A percentile compares a stretch with the other conserved stretches of the same genome.
phyloP scores from a whole-genome alignment of 2,888 invertebrate species.

The Mayetiola destructor region DNA sequence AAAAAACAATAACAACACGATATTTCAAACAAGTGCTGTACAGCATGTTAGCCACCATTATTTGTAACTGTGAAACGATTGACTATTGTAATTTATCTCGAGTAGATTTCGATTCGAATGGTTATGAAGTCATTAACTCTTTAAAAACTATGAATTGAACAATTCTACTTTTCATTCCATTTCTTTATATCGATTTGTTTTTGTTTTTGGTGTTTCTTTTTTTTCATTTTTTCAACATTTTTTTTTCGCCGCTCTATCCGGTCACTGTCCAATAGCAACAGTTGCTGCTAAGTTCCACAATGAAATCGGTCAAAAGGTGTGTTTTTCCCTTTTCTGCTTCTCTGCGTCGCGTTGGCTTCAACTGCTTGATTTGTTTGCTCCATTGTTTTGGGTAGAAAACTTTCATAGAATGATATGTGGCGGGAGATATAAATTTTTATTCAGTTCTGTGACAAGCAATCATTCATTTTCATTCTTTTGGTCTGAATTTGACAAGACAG shows the following conservation, averaged over 20 bases:
- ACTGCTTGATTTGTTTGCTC: background rate
- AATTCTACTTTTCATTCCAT: background rate
- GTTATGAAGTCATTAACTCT: constrained; percentile 12
- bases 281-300: background rate
- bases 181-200: background rate
- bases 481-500: background rate
- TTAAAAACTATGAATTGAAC: background rate
- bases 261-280: constrained; percentile 9
- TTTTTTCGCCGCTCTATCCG: too few species aligned
- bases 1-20: background rate
- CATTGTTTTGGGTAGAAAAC: background rate
- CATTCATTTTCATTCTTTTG: constrained; percentile 1
- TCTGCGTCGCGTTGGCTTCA: too few species aligned
- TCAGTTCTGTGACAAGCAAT: constrained; percentile 8
- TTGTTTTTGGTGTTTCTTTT: too few species aligned
- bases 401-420: too few species aligned
- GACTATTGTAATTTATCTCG: constrained; percentile 6
- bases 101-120: constrained; percentile 1
- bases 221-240: too few species aligned
- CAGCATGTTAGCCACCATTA: background rate
- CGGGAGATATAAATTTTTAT: background rate
- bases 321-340: background rate
- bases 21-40: background rate
- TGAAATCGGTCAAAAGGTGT: background rate
- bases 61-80: too few species aligned